Evolutionary conservation across 2,888 invertebrate genomes (phyloP).

Genomic region (Lomographa bimaculata): DNA sequence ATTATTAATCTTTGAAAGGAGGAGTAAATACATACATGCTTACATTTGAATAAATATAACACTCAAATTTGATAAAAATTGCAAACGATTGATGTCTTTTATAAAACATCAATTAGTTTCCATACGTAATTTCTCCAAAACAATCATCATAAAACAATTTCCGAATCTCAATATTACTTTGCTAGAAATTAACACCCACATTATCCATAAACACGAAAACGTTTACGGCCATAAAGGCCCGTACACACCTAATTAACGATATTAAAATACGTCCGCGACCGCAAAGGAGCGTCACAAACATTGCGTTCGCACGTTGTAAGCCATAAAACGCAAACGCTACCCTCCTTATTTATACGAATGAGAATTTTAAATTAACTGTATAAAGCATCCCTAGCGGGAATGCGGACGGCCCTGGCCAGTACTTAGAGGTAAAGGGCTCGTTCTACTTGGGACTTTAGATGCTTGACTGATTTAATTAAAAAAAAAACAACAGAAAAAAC

Average conservation of each 20-base stretch:
- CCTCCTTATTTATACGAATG: slow-evolving; percentile 82
- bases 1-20: no score
- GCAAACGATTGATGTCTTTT: slow-evolving; percentile 25
- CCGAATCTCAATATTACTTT: slow-evolving; percentile 36
- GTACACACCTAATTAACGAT: slow-evolving; percentile 82
- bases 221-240: slow-evolving; percentile 56
- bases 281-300: slow-evolving; percentile 73
- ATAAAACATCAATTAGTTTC: slow-evolving; percentile 16
- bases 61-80: background rate
- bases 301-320: slow-evolving; percentile 78
- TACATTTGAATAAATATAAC: no score
- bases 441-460: slow-evolving; percentile 46
- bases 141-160: slow-evolving; percentile 31
- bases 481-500: no score
- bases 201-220: slow-evolving; percentile 46
- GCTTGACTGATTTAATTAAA: no score
- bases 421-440: slow-evolving; percentile 45
- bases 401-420: slow-evolving; percentile 46
- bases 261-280: slow-evolving; percentile 78
- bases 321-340: slow-evolving; percentile 82
- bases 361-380: slow-evolving; percentile 83
- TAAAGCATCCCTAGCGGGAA: slow-evolving; percentile 67
- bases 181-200: slow-evolving; percentile 41
- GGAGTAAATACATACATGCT: no score
- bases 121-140: slow-evolving; percentile 12